Percentiles rank a stretch among this genome's conserved stretches.
phyloP scores from a whole-genome alignment of 2,888 invertebrate genomes.

The Steromphala cineraria region DNA sequence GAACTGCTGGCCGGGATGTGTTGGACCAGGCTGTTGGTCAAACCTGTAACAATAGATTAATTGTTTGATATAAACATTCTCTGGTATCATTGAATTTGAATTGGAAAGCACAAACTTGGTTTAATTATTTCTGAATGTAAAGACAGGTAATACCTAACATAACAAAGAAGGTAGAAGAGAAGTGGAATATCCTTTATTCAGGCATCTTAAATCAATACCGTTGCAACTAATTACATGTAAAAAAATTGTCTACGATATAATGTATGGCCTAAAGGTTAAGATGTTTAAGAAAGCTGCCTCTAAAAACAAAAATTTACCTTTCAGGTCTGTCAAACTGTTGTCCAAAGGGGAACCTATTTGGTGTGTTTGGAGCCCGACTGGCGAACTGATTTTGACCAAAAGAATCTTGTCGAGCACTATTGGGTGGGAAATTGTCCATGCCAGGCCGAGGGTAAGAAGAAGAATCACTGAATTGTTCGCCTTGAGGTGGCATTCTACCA shows the following conservation, averaged over 20 bases:
- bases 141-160: no score
- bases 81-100: no score
- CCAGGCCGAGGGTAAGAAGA: not conserved
- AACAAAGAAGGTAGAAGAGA: no score
- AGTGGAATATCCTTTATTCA: no score
- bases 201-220: no score
- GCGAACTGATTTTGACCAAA: slow-evolving; percentile 15
- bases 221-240: no score
- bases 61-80: no score
- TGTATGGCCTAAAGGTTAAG: no score
- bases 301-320: slow-evolving; percentile 44
- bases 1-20: slow-evolving; percentile 35
- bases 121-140: no score
- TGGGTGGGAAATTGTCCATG: slow-evolving; percentile 12
- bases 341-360: slow-evolving; percentile 59
- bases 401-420: slow-evolving; percentile 1
- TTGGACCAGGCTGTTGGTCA: slow-evolving; percentile 46
- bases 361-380: slow-evolving; percentile 2
- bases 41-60: slow-evolving; percentile 45
- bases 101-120: not conserved
- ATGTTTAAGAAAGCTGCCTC: not conserved
- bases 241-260: no score
- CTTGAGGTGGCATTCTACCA: not conserved
- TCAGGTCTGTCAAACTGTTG: slow-evolving; percentile 64
- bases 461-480: not conserved